Conservation (phyloP, 1,140 invertebrate genomes). For the Microvelia longipes region DNA sequence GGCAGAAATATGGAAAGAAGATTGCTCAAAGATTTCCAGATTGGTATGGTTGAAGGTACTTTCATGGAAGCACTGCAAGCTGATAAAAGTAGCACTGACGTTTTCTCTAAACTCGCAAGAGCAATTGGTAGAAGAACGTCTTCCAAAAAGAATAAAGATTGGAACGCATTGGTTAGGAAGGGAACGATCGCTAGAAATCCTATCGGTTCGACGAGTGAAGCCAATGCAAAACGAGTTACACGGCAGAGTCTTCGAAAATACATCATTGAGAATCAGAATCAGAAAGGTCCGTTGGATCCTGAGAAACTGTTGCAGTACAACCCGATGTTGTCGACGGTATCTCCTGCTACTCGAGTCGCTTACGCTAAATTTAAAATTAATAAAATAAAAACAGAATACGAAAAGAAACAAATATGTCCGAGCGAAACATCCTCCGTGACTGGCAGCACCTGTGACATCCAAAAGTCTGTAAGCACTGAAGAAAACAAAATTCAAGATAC, state of each 20-base stretch:
- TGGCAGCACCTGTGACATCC: background rate
- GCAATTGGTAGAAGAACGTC: conserved; percentile 48
- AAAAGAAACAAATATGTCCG: conserved; percentile 15
- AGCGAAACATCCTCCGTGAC: background rate
- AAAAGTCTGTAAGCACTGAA: background rate
- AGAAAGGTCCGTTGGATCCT: conserved; percentile 43
- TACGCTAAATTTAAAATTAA: conserved; percentile 73
- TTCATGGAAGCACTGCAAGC: conserved; percentile 47
- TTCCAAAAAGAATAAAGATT: conserved; percentile 54
- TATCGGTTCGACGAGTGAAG: conserved; percentile 56
- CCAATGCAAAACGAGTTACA: conserved; percentile 37
- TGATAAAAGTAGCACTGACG: conserved; percentile 52
- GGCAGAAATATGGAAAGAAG: conserved; percentile 67
- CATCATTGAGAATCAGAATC: conserved; percentile 41
- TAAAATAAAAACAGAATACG: conserved; percentile 41
- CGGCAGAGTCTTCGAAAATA: conserved; percentile 50
- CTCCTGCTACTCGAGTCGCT: conserved; percentile 56
- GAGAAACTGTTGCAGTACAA: conserved; percentile 59
- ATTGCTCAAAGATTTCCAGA: conserved; percentile 77
- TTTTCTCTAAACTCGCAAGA: conserved; percentile 61
- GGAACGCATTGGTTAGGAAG: conserved; percentile 63
- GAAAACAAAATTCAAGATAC: background rate
- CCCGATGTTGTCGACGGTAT: conserved; percentile 54
- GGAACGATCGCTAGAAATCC: conserved; percentile 51
- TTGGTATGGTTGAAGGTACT: conserved; percentile 69